These are phyloP conservation scores for Austrofundulus limnaeus DNA, from an alignment of 2,113 vertebrate genomes.

Conservation along the genomic window DNA sequence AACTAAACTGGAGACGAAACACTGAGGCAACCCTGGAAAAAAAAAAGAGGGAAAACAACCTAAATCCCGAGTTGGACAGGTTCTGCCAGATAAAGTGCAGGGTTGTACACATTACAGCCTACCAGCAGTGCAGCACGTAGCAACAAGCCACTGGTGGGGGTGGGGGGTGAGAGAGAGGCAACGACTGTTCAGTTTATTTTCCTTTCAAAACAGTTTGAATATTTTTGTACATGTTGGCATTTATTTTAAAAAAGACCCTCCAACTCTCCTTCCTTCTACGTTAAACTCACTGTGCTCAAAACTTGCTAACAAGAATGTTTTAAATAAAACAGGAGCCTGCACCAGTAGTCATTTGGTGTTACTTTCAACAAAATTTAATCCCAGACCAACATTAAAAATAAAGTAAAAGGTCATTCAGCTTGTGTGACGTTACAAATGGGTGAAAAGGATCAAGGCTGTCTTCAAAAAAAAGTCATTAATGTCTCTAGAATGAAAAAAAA, in stretches of 20 bases:
- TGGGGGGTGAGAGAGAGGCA: not conserved
- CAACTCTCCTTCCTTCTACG: not conserved
- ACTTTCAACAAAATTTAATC: too few species aligned
- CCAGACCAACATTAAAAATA: too few species aligned
- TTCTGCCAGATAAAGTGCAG: slow-evolving; percentile 45
- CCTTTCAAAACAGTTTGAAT: slow-evolving; percentile 25
- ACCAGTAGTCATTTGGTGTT: too few species aligned
- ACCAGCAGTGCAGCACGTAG: slow-evolving; percentile 37
- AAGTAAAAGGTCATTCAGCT: too few species aligned
- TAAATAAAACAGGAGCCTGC: slow-evolving; percentile 1
- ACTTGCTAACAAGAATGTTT: slow-evolving; percentile 3
- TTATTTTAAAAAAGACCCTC: not conserved
- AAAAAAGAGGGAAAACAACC: not conserved
- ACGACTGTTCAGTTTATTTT: not conserved
- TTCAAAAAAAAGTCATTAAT: too few species aligned
- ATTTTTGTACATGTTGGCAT: slow-evolving; percentile 6
- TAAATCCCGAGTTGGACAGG: slow-evolving; percentile 17
- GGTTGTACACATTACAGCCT: slow-evolving; percentile 48
- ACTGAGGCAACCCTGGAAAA: slow-evolving; percentile 31
- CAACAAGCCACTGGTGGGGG: slow-evolving; percentile 7
- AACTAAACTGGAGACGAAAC: slow-evolving; percentile 31
- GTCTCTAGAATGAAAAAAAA: too few species aligned
- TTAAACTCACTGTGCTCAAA: not conserved
- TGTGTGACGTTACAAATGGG: too few species aligned
- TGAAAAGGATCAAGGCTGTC: too few species aligned